Evolutionary conservation across 2,888 invertebrate species (phyloP), one percentile per base, ranked within the genome.

Genomic region (Hydrotaea diabolus): DNA sequence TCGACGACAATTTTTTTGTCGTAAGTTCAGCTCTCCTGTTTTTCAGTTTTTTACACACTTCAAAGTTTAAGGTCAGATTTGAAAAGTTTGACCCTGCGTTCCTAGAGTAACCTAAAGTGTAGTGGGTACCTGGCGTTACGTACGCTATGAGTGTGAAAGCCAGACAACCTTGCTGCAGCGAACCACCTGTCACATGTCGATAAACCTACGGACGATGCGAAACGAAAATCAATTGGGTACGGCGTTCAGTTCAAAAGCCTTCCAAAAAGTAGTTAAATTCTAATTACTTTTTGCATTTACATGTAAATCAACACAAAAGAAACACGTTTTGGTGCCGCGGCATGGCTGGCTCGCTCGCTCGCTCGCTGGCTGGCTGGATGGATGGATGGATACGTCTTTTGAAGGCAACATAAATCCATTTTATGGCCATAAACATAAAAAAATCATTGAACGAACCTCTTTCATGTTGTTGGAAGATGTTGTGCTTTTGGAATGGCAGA

Each of bases 391-490:
- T 49, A 13, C n/a, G 15, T n/a, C 49, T 59, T 53, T 43, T 77
- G 64, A 83, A 83, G 83, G 59, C 74, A 77, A 80, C 79, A 79
- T 80, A 71, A 83, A 71, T 83, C 77, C 77, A 69, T 73, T 73
- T 80, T 66, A 80, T 83, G 83, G 64, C 49, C 66, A 77, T 36
- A 79, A 82, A 15, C 21, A 75, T 53, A 55, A 79, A n/a, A n/a
- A n/a, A 79, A 62, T 46, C 71, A 79, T 53, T 7, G 71, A 76
- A 23, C 21, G 72, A 53, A 75, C 62, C 62, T 80, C 71, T 73
- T 80, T 71, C 72, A 72, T 62, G 57, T 49, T 23, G 0, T 73
- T 57, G 39, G 64, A 66, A 66, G 21, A 43, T 39, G 43, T 5
- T 15, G 59, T 59, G n/a, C n/a, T 59, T 83, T 71, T 62, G 55